phyloP scores from a whole-genome alignment of 2,797 vertebrate genomes.

The Propithecus deckenii region DNA sequence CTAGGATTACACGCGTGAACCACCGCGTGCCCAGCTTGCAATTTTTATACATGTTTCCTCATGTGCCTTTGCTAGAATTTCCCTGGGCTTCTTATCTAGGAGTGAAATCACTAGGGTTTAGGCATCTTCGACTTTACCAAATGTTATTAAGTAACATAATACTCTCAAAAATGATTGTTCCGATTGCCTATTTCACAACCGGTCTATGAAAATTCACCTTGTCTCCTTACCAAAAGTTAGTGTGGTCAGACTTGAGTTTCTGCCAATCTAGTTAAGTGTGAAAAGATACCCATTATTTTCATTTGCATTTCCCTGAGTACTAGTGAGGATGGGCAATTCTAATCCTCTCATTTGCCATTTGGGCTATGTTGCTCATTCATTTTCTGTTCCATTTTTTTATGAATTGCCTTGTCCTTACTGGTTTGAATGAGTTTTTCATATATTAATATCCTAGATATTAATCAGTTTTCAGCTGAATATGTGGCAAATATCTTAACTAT shows the following conservation, averaged over 20 bases:
- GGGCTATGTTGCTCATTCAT: not conserved
- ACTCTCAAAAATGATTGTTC: not conserved
- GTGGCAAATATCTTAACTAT: not conserved
- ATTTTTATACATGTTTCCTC: not conserved
- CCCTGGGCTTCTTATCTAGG: not conserved
- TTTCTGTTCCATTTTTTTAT: not conserved
- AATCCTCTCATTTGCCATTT: not conserved
- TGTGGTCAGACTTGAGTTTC: not conserved
- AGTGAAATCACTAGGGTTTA: not conserved
- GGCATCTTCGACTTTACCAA: slow-evolving; percentile 14
- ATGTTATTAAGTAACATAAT: not conserved
- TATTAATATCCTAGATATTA: not conserved
- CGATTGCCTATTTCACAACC: not conserved
- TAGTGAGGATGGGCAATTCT: not conserved
- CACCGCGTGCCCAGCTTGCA: not conserved
- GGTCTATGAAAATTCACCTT: not conserved
- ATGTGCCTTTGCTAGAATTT: not conserved
- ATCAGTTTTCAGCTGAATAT: not conserved
- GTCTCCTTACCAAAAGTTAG: not conserved
- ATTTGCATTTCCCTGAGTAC: not conserved
- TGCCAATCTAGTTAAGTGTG: not conserved
- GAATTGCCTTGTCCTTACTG: not conserved
- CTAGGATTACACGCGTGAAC: not conserved
- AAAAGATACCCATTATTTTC: not conserved
- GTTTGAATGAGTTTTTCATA: slow-evolving; percentile 22